A percentile compares a stretch with the other conserved stretches of the same genome.
These are phyloP conservation scores for Eumacrocentrus americanus DNA, from an alignment of 2,888 invertebrate species.

Conservation along the genomic window DNA sequence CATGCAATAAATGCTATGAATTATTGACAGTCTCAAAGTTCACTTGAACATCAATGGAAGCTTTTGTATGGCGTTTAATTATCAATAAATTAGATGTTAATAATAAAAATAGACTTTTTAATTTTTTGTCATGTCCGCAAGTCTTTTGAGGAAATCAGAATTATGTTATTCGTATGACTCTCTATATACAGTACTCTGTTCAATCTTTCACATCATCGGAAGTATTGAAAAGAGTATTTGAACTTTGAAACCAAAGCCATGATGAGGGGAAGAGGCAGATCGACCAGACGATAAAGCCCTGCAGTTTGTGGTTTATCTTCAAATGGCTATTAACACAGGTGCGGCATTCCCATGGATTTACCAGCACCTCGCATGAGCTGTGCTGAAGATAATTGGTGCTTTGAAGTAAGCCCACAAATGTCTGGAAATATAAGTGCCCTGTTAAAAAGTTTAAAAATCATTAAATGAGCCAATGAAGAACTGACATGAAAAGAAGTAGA, in stretches of 20 bases:
- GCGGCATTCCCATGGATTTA: slow-evolving; percentile 41
- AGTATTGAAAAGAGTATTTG: neutral
- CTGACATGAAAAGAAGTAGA: too few relatives aligned
- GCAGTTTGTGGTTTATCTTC: slow-evolving; percentile 36
- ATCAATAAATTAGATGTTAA: too few relatives aligned
- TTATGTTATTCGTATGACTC: too few relatives aligned
- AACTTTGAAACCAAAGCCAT: neutral
- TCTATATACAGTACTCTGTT: too few relatives aligned
- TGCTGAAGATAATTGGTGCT: neutral
- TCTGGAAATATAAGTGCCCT: neutral
- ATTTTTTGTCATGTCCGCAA: too few relatives aligned
- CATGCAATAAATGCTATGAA: slow-evolving; percentile 30
- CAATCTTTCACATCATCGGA: neutral
- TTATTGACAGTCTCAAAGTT: slow-evolving; percentile 41
- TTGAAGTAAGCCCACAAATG: neutral
- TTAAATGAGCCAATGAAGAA: too few relatives aligned
- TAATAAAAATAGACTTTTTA: too few relatives aligned
- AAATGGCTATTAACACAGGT: slow-evolving; percentile 39
- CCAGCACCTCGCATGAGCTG: slow-evolving; percentile 13
- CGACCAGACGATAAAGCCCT: neutral
- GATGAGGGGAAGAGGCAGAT: neutral
- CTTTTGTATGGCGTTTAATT: neutral
- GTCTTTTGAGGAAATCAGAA: neutral
- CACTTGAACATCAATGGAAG: slow-evolving; percentile 18
- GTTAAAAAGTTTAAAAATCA: neutral